Evolutionary conservation across 2,113 vertebrate species (phyloP).

Genomic region (Thomomys bottae): DNA sequence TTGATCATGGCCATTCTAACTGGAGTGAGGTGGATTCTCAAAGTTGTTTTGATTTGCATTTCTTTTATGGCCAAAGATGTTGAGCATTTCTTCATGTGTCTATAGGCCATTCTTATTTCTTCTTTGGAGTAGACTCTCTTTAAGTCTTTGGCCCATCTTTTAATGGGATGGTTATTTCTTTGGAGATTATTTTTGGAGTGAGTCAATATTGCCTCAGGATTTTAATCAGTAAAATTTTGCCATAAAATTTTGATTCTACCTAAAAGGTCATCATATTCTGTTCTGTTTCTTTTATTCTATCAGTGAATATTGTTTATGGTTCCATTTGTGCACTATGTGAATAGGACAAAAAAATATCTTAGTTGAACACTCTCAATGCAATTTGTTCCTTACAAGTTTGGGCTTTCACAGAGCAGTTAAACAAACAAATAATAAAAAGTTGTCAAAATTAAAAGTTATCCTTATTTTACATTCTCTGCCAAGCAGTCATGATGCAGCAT

Average conservation of each 20-base stretch:
- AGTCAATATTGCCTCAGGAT: no score
- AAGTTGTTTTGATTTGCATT: no score
- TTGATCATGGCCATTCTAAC: no score
- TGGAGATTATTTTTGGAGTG: no score
- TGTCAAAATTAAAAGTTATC: not conserved
- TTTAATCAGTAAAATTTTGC: not conserved
- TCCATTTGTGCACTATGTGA: not conserved
- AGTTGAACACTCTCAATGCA: not conserved
- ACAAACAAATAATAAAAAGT: not conserved
- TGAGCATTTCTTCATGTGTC: no score
- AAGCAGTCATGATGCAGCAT: not conserved
- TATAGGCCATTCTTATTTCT: no score
- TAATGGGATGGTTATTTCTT: no score
- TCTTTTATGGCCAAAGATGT: no score
- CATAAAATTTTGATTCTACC: not conserved
- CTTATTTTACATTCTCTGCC: not conserved
- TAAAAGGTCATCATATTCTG: not conserved
- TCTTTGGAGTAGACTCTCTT: no score
- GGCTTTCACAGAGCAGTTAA: not conserved
- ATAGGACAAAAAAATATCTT: not conserved
- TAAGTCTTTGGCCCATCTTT: no score
- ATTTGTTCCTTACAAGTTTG: no score
- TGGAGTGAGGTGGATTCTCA: no score
- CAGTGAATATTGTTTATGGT: not conserved
- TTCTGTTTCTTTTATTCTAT: not conserved